Conservation (phyloP, 2,888 invertebrate species). For the Tinea trinotella region DNA sequence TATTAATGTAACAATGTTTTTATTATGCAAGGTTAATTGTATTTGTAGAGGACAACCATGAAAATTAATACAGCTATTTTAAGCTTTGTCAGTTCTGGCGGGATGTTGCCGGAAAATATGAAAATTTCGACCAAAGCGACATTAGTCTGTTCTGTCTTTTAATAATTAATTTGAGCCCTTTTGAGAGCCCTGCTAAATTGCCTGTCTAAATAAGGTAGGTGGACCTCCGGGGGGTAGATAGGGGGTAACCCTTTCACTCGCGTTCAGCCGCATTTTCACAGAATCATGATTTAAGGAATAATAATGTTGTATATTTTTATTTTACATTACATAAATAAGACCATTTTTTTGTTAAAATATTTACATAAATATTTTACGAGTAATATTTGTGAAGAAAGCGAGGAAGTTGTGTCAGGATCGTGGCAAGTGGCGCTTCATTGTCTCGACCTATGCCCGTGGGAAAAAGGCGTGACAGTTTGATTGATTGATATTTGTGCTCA, state of each 20-base stretch:
- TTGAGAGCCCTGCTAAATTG: constrained; percentile 57
- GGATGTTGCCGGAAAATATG: constrained; percentile 15
- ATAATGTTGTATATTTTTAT: background rate
- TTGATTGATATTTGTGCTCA: no score
- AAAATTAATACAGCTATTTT: background rate
- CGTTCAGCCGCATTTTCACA: constrained; percentile 13
- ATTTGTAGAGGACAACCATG: background rate
- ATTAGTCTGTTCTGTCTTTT: constrained; percentile 15
- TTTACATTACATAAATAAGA: background rate
- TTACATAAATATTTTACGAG: no score
- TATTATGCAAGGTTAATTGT: background rate
- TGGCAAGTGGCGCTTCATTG: no score
- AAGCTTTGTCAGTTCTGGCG: background rate
- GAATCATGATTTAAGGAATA: constrained; percentile 5
- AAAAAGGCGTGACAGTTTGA: no score
- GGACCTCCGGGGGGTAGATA: background rate
- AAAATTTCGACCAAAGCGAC: constrained; percentile 15
- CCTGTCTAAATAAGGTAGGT: constrained; percentile 58
- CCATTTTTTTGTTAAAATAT: no score
- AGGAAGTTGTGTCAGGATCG: no score
- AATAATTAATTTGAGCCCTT: constrained; percentile 56
- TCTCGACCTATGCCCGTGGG: no score
- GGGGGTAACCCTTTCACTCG: constrained; percentile 13
- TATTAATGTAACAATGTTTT: no score
- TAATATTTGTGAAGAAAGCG: no score